A percentile compares a stretch with the other conserved stretches of the same genome.
phyloP scores from a whole-genome alignment of 2,888 invertebrate genomes.

The Brachyopa scutellaris region DNA sequence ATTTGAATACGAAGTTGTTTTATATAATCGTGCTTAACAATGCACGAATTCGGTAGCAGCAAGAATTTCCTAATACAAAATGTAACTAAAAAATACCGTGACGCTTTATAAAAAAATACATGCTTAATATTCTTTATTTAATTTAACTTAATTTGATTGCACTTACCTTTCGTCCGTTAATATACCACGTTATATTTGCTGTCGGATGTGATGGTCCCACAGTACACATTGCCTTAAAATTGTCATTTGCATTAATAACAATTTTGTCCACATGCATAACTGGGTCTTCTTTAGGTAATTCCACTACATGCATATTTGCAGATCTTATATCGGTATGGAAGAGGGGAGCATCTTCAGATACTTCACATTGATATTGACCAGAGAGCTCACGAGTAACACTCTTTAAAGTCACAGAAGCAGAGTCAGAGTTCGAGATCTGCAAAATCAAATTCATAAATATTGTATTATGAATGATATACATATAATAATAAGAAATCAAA shows the following conservation, averaged over 20 bases:
- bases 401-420: constrained; percentile 83
- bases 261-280: constrained; percentile 83
- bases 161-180: constrained; percentile 83
- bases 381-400: constrained; percentile 83
- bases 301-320: constrained; percentile 84
- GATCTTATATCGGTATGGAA: constrained; percentile 84
- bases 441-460: too few relatives aligned
- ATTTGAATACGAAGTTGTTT: too few relatives aligned
- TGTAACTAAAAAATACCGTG: too few relatives aligned
- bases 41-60: too few relatives aligned
- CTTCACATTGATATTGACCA: constrained; percentile 84
- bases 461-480: too few relatives aligned
- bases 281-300: constrained; percentile 83
- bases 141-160: too few relatives aligned
- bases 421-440: constrained; percentile 83
- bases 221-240: constrained; percentile 83
- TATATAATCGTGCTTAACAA: too few relatives aligned
- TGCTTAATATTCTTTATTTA: too few relatives aligned
- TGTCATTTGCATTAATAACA: constrained; percentile 82
- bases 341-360: constrained; percentile 84
- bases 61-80: too few relatives aligned
- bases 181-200: constrained; percentile 84
- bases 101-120: too few relatives aligned
- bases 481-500: too few relatives aligned
- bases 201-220: constrained; percentile 84